A percentile compares a stretch with the other conserved stretches of the same genome.
These are phyloP conservation scores for Homarus gammarus DNA, from an alignment of 2,888 invertebrate genomes.

Conservation along the genomic window DNA sequence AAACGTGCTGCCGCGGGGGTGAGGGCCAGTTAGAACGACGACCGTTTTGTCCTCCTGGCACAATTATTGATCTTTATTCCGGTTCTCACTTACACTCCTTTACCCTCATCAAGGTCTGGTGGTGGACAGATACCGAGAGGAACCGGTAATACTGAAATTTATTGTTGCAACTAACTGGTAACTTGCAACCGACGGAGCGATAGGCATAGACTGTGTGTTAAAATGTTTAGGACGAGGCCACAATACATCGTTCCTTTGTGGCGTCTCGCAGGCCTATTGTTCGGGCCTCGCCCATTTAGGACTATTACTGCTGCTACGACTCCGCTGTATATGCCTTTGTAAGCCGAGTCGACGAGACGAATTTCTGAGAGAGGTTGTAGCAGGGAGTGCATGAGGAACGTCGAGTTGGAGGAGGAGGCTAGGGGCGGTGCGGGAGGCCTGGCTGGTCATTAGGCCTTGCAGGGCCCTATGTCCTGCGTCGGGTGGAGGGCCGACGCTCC, in stretches of 20 bases:
- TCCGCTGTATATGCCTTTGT: conserved; percentile 44
- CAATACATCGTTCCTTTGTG: conserved; percentile 23
- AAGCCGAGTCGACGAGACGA: conserved; percentile 32
- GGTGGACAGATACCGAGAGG: conserved; percentile 2
- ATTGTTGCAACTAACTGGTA: conserved; percentile 12
- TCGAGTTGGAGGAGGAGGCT: background rate
- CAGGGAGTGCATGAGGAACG: too few species aligned
- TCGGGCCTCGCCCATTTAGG: conserved; percentile 52
- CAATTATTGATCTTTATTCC: background rate
- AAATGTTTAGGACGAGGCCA: conserved; percentile 28
- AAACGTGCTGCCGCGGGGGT: conserved; percentile 36
- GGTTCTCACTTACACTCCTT: background rate
- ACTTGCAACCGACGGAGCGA: conserved; percentile 17
- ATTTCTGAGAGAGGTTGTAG: conserved; percentile 17
- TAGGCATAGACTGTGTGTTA: conserved; percentile 22
- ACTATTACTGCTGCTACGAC: conserved; percentile 54
- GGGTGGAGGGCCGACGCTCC: conserved; percentile 31
- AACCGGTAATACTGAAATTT: too few species aligned
- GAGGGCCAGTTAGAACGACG: conserved; percentile 13
- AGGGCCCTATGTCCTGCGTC: conserved; percentile 19
- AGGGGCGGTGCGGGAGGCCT: background rate
- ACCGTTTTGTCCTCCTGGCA: background rate
- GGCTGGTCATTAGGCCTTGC: conserved; percentile 54
- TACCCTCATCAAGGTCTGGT: background rate
- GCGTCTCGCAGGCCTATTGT: conserved; percentile 56